These are phyloP conservation scores for Rotaria socialis DNA, from an alignment of 2,888 invertebrate genomes.

Conservation along the genomic window DNA sequence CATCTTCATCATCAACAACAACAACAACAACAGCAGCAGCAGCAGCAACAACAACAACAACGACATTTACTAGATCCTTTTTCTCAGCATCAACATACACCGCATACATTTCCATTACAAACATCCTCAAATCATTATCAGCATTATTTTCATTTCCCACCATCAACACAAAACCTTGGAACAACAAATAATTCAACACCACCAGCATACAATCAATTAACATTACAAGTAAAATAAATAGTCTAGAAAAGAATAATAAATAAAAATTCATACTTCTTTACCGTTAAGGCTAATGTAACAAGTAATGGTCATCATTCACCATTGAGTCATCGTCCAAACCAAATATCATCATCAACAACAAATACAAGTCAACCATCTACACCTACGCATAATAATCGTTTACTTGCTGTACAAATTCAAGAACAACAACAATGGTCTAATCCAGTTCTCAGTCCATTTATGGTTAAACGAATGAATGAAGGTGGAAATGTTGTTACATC, in stretches of 20 bases:
- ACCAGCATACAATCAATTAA: neutral
- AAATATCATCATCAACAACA: neutral
- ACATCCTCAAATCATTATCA: conserved; percentile 39
- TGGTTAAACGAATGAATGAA: conserved; percentile 29
- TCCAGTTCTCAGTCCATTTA: conserved; percentile 22
- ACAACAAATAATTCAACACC: conserved; percentile 34
- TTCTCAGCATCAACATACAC: conserved; percentile 38
- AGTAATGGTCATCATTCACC: conserved; percentile 14
- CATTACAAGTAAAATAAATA: neutral
- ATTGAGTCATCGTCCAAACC: neutral
- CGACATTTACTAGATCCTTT: neutral
- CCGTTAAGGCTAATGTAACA: neutral
- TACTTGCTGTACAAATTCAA: conserved; percentile 11
- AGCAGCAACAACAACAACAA: conserved; percentile 32
- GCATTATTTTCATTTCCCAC: conserved; percentile 38
- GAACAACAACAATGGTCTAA: conserved; percentile 38
- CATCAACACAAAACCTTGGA: conserved; percentile 33
- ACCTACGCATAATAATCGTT: conserved; percentile 30
- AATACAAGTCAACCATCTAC: conserved; percentile 22
- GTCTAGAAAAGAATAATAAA: neutral
- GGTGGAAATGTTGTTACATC: neutral
- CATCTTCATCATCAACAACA: conserved; percentile 37
- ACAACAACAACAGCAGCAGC: conserved; percentile 11
- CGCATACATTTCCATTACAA: conserved; percentile 43
- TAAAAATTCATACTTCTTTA: too few species aligned